Percentiles rank a stretch among this genome's conserved stretches.
These are phyloP conservation scores for Cephus pulcher DNA, from an alignment of 2,888 invertebrate species.

Conservation along the genomic window DNA sequence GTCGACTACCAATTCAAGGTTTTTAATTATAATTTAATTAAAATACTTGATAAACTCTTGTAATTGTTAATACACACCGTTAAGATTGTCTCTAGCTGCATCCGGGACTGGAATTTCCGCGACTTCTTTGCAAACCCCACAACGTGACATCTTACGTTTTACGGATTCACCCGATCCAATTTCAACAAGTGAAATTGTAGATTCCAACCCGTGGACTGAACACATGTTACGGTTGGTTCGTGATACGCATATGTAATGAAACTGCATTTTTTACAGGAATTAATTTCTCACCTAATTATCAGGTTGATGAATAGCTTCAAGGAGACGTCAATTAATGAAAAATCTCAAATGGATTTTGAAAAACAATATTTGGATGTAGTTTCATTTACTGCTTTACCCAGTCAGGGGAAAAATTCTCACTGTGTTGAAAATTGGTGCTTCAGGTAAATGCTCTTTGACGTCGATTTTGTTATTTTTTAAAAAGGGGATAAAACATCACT, in stretches of 20 bases:
- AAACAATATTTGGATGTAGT: neutral
- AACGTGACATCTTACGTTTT: neutral
- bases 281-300: neutral
- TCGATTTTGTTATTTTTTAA: neutral
- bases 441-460: neutral
- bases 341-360: neutral
- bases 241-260: neutral
- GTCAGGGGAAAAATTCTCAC: neutral
- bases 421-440: neutral
- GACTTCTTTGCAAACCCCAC: neutral
- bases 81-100: neutral
- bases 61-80: neutral
- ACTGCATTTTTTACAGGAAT: neutral
- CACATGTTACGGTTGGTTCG: neutral
- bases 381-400: neutral
- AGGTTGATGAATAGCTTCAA: neutral
- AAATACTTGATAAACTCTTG: neutral
- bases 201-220: neutral
- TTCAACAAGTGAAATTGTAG: neutral
- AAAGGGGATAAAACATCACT: neutral
- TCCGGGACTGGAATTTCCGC: neutral
- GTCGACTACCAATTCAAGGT: conserved; percentile 10
- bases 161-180: neutral
- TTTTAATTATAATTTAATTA: neutral
- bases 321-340: neutral